Evolutionary conservation across 2,888 invertebrate species (phyloP).

Genomic region (Xanthia icteritia): DNA sequence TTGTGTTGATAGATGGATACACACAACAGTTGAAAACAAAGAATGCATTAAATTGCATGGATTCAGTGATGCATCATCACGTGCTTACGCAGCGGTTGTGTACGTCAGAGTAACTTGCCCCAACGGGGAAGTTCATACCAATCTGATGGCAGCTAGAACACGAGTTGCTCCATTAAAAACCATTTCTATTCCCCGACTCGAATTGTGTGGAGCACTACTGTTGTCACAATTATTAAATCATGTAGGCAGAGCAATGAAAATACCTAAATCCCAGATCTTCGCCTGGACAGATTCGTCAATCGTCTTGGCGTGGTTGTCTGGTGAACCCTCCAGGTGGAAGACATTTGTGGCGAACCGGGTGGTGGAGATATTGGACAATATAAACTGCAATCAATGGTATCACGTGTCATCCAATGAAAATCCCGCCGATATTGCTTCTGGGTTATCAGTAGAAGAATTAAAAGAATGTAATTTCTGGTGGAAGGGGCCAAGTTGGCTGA

Average conservation of each 20-base stretch:
- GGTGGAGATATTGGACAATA: constrained; percentile 22
- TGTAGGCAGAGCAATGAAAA: not conserved
- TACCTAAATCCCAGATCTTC: not conserved
- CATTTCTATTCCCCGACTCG: too few species aligned
- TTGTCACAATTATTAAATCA: not conserved
- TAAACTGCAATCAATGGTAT: constrained; percentile 20
- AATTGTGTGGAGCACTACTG: too few species aligned
- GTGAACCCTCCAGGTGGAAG: constrained; percentile 26
- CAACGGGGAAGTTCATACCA: too few species aligned
- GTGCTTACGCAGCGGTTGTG: constrained; percentile 9
- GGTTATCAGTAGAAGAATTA: constrained; percentile 13
- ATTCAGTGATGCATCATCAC: constrained; percentile 35
- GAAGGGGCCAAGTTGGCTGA: constrained; percentile 24
- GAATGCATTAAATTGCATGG: constrained; percentile 21
- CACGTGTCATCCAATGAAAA: constrained; percentile 16
- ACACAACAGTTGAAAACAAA: constrained; percentile 11
- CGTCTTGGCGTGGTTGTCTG: constrained; percentile 17
- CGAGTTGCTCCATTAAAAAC: too few species aligned
- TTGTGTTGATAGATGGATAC: constrained; percentile 19
- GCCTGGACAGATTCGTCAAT: not conserved
- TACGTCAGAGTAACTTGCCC: too few species aligned
- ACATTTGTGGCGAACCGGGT: constrained; percentile 32
- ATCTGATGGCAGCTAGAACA: too few species aligned
- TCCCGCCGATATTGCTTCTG: constrained; percentile 13
- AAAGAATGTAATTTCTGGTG: not conserved